Evolutionary conservation across 2,113 vertebrate species (phyloP), one percentile per base, ranked within the genome.

Genomic region (Coturnix japonica): DNA sequence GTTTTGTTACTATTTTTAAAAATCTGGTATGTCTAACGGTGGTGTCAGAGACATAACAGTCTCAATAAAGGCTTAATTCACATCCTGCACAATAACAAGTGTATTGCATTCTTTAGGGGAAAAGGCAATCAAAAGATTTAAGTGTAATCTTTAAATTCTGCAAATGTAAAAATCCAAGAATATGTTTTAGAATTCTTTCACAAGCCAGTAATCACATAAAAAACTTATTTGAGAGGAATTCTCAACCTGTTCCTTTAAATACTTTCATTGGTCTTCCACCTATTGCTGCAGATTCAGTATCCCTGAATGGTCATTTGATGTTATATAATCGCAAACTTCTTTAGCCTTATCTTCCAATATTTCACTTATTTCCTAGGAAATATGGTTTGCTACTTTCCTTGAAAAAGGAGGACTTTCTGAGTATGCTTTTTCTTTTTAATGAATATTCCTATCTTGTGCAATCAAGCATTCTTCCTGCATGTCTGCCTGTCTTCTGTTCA

Each of bases 71-170:
- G 59, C 33, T 81, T 87, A 65, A 85, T 69, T 90, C 33, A 79
- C 39, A 54, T 77, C 37, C 59, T 72, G 23, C 22, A 51, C 66
- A 46, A 39, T 25, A 54, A 70, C 60, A 59, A 82, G 37, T 47
- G n/a, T 73, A 67, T 47, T 87, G 46, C n/a, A 33, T 33, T 87
- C 74, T 91, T 72, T 57, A 72, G 73, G 28, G 39, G 15, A 19
- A 81, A 61, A 90, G 85, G 33, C 26, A 87, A 92, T 81, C 31
- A 72, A 39, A 87, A 95, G 54, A 53, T 60, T 90, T 63, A 78
- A 74, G 41, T 44, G 41, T 23, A 20, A 46, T 56, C 57, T 75
- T 81, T 76, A 94, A 84, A 91, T 56, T 28, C 16, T 72, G n/a
- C 25, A 61, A 74, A 75, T 64, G 44, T 66, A 77, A 65, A 80